Percentiles rank a stretch among this genome's conserved stretches.
Conservation (phyloP, 2,888 invertebrate species). For the Pegoplata infirma region DNA sequence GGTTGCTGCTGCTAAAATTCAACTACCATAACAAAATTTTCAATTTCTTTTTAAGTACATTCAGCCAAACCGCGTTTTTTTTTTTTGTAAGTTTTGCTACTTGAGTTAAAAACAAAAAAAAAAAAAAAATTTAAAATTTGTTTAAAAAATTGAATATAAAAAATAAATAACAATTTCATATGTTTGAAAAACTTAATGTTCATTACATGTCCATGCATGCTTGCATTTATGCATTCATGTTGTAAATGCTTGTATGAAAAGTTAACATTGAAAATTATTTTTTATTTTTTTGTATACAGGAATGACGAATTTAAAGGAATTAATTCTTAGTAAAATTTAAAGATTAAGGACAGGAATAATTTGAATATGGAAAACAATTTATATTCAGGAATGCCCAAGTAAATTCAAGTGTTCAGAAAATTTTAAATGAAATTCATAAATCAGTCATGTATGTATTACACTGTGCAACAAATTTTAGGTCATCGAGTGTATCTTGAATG, state of each 20-base stretch:
- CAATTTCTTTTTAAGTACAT: slow-evolving; percentile 63
- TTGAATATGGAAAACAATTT: no score
- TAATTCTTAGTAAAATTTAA: no score
- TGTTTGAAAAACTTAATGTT: slow-evolving; percentile 48
- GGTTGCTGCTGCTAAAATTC: slow-evolving; percentile 46
- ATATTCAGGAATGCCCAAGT: no score
- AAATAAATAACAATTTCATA: slow-evolving; percentile 45
- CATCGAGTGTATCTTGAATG: no score
- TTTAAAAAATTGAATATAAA: slow-evolving; percentile 24
- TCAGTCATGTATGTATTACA: no score
- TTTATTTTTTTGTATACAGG: neutral
- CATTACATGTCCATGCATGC: slow-evolving; percentile 34
- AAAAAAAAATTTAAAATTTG: slow-evolving; percentile 51
- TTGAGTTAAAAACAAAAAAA: slow-evolving; percentile 21
- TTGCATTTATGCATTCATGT: slow-evolving; percentile 35
- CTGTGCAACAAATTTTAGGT: no score
- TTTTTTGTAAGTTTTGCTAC: slow-evolving; percentile 48
- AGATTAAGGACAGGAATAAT: no score
- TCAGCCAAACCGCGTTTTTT: slow-evolving; percentile 35
- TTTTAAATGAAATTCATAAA: no score
- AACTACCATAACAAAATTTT: slow-evolving; percentile 60
- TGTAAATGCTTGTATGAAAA: slow-evolving; percentile 34
- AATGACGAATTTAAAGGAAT: neutral
- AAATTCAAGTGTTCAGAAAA: no score
- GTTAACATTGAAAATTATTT: slow-evolving; percentile 40